These are phyloP conservation scores for Agrilus cyanescens DNA, from an alignment of 2,888 invertebrate species.

Conservation along the genomic window DNA sequence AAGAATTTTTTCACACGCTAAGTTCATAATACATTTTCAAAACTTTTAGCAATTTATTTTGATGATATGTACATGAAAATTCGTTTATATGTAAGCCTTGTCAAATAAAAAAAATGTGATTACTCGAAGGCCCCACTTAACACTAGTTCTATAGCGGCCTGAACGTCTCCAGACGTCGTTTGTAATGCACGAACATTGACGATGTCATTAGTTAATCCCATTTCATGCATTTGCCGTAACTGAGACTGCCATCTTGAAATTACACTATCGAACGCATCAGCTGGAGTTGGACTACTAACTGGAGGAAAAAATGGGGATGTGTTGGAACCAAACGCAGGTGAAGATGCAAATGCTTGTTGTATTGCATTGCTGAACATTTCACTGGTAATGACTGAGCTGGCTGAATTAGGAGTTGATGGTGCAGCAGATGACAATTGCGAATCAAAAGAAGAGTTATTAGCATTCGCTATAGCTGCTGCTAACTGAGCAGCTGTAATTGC, in stretches of 20 bases:
- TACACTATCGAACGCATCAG: conserved; percentile 24
- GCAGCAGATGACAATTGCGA: conserved; percentile 21
- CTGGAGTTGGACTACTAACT: conserved; percentile 12
- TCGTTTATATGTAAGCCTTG: too few species aligned
- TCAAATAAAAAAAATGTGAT: conserved; percentile 5
- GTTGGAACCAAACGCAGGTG: conserved; percentile 18
- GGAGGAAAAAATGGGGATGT: conserved; percentile 12
- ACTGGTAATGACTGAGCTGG: conserved; percentile 48
- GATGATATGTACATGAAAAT: too few species aligned
- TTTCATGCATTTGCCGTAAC: conserved; percentile 74
- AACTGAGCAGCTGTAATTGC: conserved; percentile 64
- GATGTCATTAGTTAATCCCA: conserved; percentile 77
- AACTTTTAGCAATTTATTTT: too few species aligned
- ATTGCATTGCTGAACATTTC: conserved; percentile 74
- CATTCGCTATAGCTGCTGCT: conserved; percentile 59
- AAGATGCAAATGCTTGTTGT: conserved; percentile 48
- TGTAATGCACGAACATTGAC: conserved; percentile 76
- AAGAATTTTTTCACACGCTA: too few species aligned
- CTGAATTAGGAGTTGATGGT: conserved; percentile 14
- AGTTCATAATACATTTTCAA: too few species aligned
- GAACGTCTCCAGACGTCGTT: conserved; percentile 73
- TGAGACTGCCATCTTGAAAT: conserved; percentile 40
- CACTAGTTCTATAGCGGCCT: conserved; percentile 82
- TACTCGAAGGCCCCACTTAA: conserved; percentile 49
- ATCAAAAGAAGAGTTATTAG: conserved; percentile 29